Base-by-base conservation (phyloP, 2,888 invertebrate genomes). In the Mellilla xanthometata region DNA sequence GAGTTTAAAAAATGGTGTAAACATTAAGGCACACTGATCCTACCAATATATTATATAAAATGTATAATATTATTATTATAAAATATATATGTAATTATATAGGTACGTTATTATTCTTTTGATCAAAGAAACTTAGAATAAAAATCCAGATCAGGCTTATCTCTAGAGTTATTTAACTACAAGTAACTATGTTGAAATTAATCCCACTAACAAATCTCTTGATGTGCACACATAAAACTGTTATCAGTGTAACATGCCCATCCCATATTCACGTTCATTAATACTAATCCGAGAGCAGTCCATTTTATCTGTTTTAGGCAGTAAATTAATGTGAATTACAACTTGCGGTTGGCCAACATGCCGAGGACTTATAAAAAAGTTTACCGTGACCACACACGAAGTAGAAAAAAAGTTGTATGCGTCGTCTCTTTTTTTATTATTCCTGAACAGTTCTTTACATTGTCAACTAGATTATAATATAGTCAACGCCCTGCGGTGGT, bases 351-450 rank as follows among this genome's bases (percentile, higher is more conserved):
- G 55, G 68, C 69, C 72, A 75, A 80, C 73, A 72, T 72, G 71
- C 67, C 72, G 65, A 53, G 62, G 64, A 68, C 54, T 62, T 68
- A 54, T 55, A 62, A 66, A 68, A 52, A 56, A 40, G 46, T 53
- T 52, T 59, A 45, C 60, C 61, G 47, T 68, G 81, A 62, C 83
- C 83, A 80, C 83, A 81, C 81, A 81, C 78, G 75, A 61, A 41
- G 80, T 34, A 46, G 51, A 54, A 52, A 54, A 57, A 58, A 59
- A 34, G 31, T 46, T 24, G 28, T 35, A 31, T 19, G 38, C 32
- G 41, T 19, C 15, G 15, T 6, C 1, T 19, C 6, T 19, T 19
- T 0, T 19, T 19, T 19, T 19, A 5, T 19, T 1, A 1, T 19
- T 1, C 15, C 1, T 19, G 3, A 5, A 19, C 15, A 5, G 15